Conservation (phyloP, 2,888 invertebrate species). For the Spialia ferax region DNA sequence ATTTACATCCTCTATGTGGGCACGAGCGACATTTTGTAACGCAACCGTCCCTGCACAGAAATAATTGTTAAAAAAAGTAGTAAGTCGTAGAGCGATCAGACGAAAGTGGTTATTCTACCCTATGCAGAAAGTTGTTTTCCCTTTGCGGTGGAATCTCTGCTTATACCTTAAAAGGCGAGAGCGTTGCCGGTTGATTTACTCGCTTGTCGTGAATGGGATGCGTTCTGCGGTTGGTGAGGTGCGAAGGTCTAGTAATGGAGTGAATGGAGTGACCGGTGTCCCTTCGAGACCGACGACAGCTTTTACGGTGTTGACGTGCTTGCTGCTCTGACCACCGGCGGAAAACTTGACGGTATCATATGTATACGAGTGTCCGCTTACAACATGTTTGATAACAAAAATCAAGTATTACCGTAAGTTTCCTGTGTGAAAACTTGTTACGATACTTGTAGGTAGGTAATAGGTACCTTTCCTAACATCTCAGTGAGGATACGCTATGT, state of each 20-base stretch:
- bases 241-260: constrained; percentile 77
- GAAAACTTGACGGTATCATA: constrained; percentile 58
- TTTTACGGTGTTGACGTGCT: constrained; percentile 49
- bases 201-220: constrained; percentile 82
- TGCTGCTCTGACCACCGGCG: constrained; percentile 49
- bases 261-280: constrained; percentile 69
- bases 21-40: constrained; percentile 54
- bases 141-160: constrained; percentile 69
- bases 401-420: constrained; percentile 44
- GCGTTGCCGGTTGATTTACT: constrained; percentile 80
- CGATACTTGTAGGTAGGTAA: constrained; percentile 39
- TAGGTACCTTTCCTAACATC: not conserved
- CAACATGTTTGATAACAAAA: constrained; percentile 49
- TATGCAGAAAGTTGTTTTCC: constrained; percentile 82
- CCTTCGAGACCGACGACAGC: constrained; percentile 50
- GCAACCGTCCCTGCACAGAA: constrained; percentile 63
- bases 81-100: constrained; percentile 70
- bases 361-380: constrained; percentile 52
- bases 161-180: constrained; percentile 67
- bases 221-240: constrained; percentile 78
- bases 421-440: constrained; percentile 44
- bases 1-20: constrained; percentile 39
- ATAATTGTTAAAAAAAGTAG: constrained; percentile 80
- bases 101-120: constrained; percentile 81
- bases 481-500: constrained; percentile 29